A percentile compares a stretch with the other conserved stretches of the same genome.
phyloP scores from a whole-genome alignment of 2,797 vertebrate genomes.

The Poecilia gillii region DNA sequence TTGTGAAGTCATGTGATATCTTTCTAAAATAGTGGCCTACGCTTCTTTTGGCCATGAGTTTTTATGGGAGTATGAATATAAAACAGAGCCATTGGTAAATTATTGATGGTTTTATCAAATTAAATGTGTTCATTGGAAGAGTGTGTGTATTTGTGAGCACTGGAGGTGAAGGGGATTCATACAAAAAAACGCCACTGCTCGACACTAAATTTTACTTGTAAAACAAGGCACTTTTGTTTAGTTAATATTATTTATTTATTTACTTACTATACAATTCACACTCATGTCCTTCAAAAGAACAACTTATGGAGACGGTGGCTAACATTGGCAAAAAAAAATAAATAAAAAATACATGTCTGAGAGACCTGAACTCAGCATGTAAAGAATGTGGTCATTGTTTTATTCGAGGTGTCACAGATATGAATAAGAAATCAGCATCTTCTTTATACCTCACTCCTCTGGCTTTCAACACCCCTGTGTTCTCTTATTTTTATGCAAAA shows the following conservation, averaged over 20 bases:
- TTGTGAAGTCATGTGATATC: neutral
- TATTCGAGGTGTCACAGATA: slow-evolving; percentile 65
- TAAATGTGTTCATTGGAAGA: neutral
- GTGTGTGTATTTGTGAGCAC: neutral
- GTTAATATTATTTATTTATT: neutral
- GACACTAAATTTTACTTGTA: neutral
- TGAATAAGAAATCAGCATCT: slow-evolving; percentile 69
- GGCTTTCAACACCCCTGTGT: slow-evolving; percentile 50
- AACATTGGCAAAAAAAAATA: neutral
- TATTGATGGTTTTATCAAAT: neutral
- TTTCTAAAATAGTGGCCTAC: no score
- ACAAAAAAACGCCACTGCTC: neutral
- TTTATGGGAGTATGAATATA: neutral
- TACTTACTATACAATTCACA: neutral
- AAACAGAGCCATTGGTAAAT: neutral
- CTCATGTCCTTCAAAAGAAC: neutral
- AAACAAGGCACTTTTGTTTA: neutral
- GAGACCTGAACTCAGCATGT: slow-evolving; percentile 27
- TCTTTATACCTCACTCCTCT: slow-evolving; percentile 59
- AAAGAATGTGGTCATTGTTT: slow-evolving; percentile 54
- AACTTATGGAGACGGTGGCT: neutral
- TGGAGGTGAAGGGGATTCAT: neutral
- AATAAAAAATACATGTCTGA: neutral
- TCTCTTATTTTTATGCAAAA: slow-evolving; percentile 80
- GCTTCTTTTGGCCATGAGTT: no score